These are phyloP conservation scores for Drosophila subobscura DNA, from an alignment of 1,140 invertebrate species.

Conservation along the genomic window DNA sequence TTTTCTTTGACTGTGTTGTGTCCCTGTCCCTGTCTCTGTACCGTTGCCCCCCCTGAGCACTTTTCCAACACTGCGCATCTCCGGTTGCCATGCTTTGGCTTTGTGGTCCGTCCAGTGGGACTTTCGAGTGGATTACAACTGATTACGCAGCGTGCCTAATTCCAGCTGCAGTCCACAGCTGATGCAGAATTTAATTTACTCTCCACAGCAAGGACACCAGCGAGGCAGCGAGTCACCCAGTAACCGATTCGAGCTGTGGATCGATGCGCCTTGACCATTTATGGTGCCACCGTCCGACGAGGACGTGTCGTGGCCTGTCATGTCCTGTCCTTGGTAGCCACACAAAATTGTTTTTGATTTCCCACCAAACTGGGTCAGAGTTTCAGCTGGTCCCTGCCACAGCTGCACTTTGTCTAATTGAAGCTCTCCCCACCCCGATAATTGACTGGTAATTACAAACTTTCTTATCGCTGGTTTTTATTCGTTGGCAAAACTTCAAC, in stretches of 20 bases:
- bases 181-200: conserved; percentile 30
- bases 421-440: conserved; percentile 28
- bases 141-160: conserved; percentile 24
- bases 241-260: conserved; percentile 1
- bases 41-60: conserved; percentile 12
- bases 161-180: conserved; percentile 14
- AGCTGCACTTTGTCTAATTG: conserved; percentile 45
- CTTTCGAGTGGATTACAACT: conserved; percentile 36
- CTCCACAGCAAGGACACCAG: conserved; percentile 13
- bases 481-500: conserved; percentile 8
- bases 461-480: conserved; percentile 23
- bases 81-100: not conserved
- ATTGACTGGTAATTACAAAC: conserved; percentile 39
- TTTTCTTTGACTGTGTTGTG: too few species aligned
- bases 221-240: not conserved
- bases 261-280: conserved; percentile 61
- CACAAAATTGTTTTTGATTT: conserved; percentile 38
- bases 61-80: not conserved
- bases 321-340: conserved; percentile 41
- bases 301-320: conserved; percentile 6
- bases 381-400: conserved; percentile 10
- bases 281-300: conserved; percentile 23
- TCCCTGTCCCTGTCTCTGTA: conserved; percentile 1
- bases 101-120: conserved; percentile 5
- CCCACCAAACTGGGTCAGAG: conserved; percentile 45